Conservation (phyloP, 2,888 invertebrate species). For the Brenthis ino region DNA sequence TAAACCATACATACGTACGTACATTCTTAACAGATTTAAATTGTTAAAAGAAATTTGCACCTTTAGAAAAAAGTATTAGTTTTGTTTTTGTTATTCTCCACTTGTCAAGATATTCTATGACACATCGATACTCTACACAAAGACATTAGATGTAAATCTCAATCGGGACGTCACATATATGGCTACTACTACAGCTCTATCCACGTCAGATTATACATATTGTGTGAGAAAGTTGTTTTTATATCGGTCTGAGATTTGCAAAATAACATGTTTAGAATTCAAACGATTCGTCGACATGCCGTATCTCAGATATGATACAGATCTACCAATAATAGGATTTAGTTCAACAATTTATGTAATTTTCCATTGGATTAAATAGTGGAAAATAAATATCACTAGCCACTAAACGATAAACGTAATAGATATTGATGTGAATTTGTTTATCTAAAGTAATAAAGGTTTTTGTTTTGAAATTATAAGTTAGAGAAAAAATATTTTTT, state of each 20-base stretch:
- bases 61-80: too few species aligned
- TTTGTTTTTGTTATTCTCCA: too few species aligned
- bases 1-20: too few species aligned
- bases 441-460: slow-evolving; percentile 16
- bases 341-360: slow-evolving; percentile 36
- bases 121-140: too few species aligned
- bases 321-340: slow-evolving; percentile 31
- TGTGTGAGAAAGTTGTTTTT: slow-evolving; percentile 15
- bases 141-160: too few species aligned
- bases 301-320: slow-evolving; percentile 28
- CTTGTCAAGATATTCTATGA: too few species aligned
- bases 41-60: too few species aligned
- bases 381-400: slow-evolving; percentile 31
- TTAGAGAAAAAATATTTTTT: background rate
- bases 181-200: background rate
- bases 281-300: background rate
- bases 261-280: slow-evolving; percentile 33
- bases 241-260: slow-evolving; percentile 16
- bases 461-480: slow-evolving; percentile 7
- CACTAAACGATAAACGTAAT: slow-evolving; percentile 20
- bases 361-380: slow-evolving; percentile 40
- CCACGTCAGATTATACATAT: background rate
- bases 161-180: too few species aligned
- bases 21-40: too few species aligned
- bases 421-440: slow-evolving; percentile 5